A percentile compares a stretch with the other conserved stretches of the same genome.
phyloP scores from a whole-genome alignment of 2,113 vertebrate genomes.

The Salvator merianae region DNA sequence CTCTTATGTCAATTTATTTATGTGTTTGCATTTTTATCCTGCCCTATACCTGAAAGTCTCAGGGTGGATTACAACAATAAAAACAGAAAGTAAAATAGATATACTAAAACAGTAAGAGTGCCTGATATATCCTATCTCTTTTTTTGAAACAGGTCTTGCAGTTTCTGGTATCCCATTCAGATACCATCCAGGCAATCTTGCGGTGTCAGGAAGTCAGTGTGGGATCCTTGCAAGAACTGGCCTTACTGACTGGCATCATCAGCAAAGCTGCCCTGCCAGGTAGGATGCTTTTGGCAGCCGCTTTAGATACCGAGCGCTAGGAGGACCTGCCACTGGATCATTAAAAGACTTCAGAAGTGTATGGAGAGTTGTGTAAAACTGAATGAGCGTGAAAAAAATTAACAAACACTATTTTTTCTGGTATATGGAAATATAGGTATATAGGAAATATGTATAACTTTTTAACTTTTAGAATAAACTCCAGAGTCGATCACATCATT shows the following conservation, averaged over 20 bases:
- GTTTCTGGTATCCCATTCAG: constrained; percentile 93
- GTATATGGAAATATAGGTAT: not conserved
- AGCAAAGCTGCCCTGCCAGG: constrained; percentile 97
- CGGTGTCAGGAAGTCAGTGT: constrained; percentile 88
- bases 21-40: no score
- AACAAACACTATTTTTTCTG: not conserved
- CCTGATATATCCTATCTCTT: not conserved
- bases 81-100: no score
- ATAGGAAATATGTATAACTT: no score
- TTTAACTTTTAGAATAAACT: no score
- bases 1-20: not conserved
- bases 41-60: no score
- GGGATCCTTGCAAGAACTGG: constrained; percentile 90
- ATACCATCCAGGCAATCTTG: constrained; percentile 91
- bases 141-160: constrained; percentile 84
- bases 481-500: no score
- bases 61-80: no score
- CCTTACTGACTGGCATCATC: constrained; percentile 92
- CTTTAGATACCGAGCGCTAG: not conserved
- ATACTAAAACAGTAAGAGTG: no score
- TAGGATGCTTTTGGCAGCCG: constrained; percentile 52
- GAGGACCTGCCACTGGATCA: not conserved
- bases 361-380: not conserved
- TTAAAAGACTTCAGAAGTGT: not conserved
- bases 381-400: not conserved